Evolutionary conservation across 2,113 vertebrate species (phyloP), one percentile per base, ranked within the genome.

Genomic region (Leucoraja erinaceus): DNA sequence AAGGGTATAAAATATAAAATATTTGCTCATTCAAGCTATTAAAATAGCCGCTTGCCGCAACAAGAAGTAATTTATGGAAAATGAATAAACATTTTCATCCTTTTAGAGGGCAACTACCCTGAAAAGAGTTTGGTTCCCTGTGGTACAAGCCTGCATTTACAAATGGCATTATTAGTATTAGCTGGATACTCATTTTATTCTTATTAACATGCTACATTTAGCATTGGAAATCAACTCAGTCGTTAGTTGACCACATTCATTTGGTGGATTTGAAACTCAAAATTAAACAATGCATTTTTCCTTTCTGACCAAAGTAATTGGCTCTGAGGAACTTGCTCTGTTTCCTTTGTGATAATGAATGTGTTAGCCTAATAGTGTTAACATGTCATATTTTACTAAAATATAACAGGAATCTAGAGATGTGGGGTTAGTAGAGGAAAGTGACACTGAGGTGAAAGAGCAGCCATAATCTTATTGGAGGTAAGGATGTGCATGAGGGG

Each of bases 11-110:
- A 91, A 38, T 70, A 25, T 70, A 91, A 74, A 74, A 25, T 8
- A 63, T 16, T 72, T 91, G 9, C 90, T 54, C 90, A 88, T 88
- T n/a, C 70, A 54, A 72, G 72, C 90, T 72, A 20, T 0, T 47
- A 33, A 91, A 25, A 10, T 18, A 91, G 33, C 20, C 38, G 20
- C 33, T 72, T 54, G 33, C 66, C 12, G 38, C 9, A 72, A 91
- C 20, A 72, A 47, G 25, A 47, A 28, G 33, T 91, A 70, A 91
- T 91, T 91, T 91, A 91, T 72, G 63, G 68, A 72, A 70, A 91
- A 72, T 74, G 90, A 91, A 54, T 74, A 72, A 72, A 72, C 38
- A 91, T 91, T 91, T 90, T 72, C 90, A 91, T 91, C 90, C 8
- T 74, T 33, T 91, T 91, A 47, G 88, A 91, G 66, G 88, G 66